Percentiles rank a stretch among this genome's conserved stretches.
These are phyloP conservation scores for Unio delphinus DNA, from an alignment of 2,888 invertebrate species.

Conservation along the genomic window DNA sequence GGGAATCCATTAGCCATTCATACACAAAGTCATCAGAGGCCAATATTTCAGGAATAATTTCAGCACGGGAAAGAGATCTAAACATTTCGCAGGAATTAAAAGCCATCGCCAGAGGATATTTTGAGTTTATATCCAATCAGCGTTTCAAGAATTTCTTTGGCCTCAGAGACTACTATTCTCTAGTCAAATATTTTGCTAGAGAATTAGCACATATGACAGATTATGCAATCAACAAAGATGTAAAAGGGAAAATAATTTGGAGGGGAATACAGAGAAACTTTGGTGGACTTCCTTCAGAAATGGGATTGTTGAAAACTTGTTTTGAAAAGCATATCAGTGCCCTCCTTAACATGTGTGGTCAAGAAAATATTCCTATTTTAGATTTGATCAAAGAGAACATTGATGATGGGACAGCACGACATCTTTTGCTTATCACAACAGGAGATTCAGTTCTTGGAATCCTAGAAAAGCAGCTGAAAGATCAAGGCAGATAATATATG, in stretches of 20 bases:
- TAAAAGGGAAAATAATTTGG: slow-evolving; percentile 15
- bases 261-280: slow-evolving; percentile 48
- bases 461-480: slow-evolving; percentile 29
- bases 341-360: neutral
- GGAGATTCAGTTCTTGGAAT: slow-evolving; percentile 44
- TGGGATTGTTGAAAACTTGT: slow-evolving; percentile 15
- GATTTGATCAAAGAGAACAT: slow-evolving; percentile 43
- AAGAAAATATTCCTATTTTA: slow-evolving; percentile 10
- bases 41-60: neutral
- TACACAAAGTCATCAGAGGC: slow-evolving; percentile 1
- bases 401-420: slow-evolving; percentile 32
- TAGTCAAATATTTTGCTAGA: slow-evolving; percentile 21
- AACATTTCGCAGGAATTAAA: slow-evolving; percentile 11
- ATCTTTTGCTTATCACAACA: slow-evolving; percentile 43
- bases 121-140: slow-evolving; percentile 13
- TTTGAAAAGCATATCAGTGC: slow-evolving; percentile 17
- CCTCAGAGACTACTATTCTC: slow-evolving; percentile 41
- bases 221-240: slow-evolving; percentile 2
- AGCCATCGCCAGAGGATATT: slow-evolving; percentile 20
- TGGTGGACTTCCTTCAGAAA: slow-evolving; percentile 43
- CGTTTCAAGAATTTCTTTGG: slow-evolving; percentile 42
- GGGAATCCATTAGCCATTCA: slow-evolving; percentile 38
- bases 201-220: neutral
- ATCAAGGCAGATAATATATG: slow-evolving; percentile 18
- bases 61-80: neutral